Evolutionary conservation across 1,140 invertebrate genomes (phyloP), one percentile per base, ranked within the genome.

Genomic region (Oedothorax gibbosus): DNA sequence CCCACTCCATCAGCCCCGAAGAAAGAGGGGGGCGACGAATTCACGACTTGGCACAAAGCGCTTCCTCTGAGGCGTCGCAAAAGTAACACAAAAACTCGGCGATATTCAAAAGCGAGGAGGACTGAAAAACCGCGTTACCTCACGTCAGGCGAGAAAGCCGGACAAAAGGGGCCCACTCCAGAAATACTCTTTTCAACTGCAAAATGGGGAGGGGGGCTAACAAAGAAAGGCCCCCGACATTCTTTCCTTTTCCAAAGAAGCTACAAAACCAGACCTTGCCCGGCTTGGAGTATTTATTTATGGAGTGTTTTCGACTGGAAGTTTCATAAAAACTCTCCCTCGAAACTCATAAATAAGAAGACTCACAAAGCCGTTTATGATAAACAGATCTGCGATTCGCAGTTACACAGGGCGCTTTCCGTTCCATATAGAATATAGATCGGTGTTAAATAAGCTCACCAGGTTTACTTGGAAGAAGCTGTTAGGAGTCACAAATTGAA

Each of bases 71-170:
- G 77, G 21, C 53, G 72, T 65, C 60, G 21, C 11, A 68, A 68
- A 12, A 53, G 75, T 7, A 60, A 57, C 21, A 57, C 54, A 68
- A 77, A 65, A 53, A 77, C 20, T 35, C 35, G 35, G 50, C 21
- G 51, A 77, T 77, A 62, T 64, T 49, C 75, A 18, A 77, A 64
- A 77, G 77, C 49, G 21, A 51, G n/a, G 15, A 60, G 57, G 54
- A 69, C 66, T 54, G 66, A 53, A 62, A 77, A 64, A 62, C 18
- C 54, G 21, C 18, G 53, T 68, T 81, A 71, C 65, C 51, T 81
- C 78, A 81, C 78, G 6, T 81, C 54, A 81, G 66, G 65, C 78
- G 78, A 69, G 66, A 81, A 81, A 57, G 50, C 65, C 50, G 66
- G 66, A 71, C 65, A 69, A 81, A 60, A 57, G 66, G 49, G 18